Base-by-base conservation (phyloP, 2,888 invertebrate species). In the Lepidonotus clava region DNA sequence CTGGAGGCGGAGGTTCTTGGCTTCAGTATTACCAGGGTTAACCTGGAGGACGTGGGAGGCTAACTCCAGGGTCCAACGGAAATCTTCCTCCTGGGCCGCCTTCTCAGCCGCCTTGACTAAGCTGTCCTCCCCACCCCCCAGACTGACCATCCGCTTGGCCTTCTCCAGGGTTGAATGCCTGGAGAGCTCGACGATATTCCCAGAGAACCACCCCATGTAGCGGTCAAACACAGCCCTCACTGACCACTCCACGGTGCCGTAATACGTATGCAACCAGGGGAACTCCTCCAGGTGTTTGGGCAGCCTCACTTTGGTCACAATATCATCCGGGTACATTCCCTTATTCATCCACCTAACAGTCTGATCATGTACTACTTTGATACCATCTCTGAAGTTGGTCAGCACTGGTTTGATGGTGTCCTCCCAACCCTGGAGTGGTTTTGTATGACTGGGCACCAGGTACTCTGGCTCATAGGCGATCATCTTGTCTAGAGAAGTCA, bases 331-430 rank as follows among this genome's bases (percentile, higher is more conserved):
- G 21, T 89, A 88, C 24, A 90, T 85, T 1, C 91, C 92, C 80
- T 90, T 87, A 87, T 93, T 93, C 83, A 92, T 91, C 24, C 88
- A 90, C 11, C 92, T 89, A 0, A 93, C 86, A 2, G 92, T 91
- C 87, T 93, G 93, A 87, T 93, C 92, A 80, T 93, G 92, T 0
- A 92, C 90, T 76, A 89, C 92, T 85, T 92, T 92, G 34, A 93
- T 92, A 32, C 91, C 92, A 87, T 92, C 92, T 53, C 92, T 87
- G 86, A 83, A 87, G 8, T 8, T 61, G 14, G 77, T 87, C 40
- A 87, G 71, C n/a, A 56, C 24, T 34, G 32, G 34, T 5, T 86
- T 21, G 28, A 89, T 87, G 34, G 83, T 18, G 51, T 51, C 51
- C 40, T 87, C 85, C 53, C 84, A 76, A 8, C 92, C 92, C 5